These are phyloP conservation scores for Euleptes europaea DNA, from an alignment of 2,113 vertebrate genomes.

Conservation along the genomic window DNA sequence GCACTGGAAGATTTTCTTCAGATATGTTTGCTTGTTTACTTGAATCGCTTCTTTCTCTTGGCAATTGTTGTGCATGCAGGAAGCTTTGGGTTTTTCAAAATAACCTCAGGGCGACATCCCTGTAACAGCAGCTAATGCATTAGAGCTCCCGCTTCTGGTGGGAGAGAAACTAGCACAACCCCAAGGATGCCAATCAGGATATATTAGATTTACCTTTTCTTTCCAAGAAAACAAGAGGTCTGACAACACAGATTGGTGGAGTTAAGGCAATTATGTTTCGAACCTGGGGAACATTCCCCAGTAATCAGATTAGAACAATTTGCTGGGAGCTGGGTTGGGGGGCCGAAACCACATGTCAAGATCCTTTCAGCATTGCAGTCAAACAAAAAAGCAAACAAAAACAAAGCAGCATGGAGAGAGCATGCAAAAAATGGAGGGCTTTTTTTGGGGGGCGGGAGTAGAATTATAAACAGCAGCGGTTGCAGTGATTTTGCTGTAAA, in stretches of 20 bases:
- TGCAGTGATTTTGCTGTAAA: constrained; percentile 62
- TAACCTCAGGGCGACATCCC: fast-evolving
- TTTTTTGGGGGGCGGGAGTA: constrained; percentile 45
- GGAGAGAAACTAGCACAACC: fast-evolving
- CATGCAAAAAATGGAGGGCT: constrained; percentile 23
- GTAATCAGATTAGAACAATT: constrained; percentile 34
- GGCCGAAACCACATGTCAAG: constrained; percentile 41
- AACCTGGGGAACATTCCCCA: constrained; percentile 6
- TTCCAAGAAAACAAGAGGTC: constrained; percentile 1
- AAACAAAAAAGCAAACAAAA: not conserved
- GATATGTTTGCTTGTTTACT: not conserved
- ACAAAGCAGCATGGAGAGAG: constrained; percentile 41
- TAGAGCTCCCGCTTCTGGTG: not conserved
- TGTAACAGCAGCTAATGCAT: fast-evolving
- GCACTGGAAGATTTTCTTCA: not conserved
- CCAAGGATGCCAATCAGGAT: not conserved
- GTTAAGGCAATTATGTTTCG: constrained; percentile 6
- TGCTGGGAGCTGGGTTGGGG: constrained; percentile 21
- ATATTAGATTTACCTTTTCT: not conserved
- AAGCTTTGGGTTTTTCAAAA: not conserved
- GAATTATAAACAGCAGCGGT: constrained; percentile 62
- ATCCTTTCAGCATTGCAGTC: constrained; percentile 39
- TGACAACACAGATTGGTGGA: constrained; percentile 8
- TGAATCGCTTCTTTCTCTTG: not conserved
- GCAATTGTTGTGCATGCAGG: not conserved